A percentile compares a stretch with the other conserved stretches of the same genome.
phyloP scores from a whole-genome alignment of 2,113 vertebrate genomes.

The Odocoileus hemionus region DNA sequence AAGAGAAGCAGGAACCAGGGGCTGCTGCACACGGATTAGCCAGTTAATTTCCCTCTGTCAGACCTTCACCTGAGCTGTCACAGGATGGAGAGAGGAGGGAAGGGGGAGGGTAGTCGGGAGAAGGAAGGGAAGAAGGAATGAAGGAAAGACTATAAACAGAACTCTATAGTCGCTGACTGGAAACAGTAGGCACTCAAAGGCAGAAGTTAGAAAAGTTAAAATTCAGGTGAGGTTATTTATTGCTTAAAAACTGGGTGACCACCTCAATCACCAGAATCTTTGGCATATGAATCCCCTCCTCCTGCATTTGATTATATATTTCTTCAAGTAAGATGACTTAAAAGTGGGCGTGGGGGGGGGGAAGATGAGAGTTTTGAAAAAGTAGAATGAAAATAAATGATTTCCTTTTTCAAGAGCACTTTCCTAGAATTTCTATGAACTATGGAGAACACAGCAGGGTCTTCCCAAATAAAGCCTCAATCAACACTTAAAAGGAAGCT shows the following conservation, averaged over 20 bases:
- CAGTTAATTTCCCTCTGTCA: constrained; percentile 39
- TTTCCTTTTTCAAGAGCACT: neutral
- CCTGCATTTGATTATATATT: neutral
- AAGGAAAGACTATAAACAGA: neutral
- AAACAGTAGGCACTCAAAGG: neutral
- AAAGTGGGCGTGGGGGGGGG: neutral
- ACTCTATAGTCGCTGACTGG: neutral
- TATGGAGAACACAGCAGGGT: neutral
- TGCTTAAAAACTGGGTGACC: neutral
- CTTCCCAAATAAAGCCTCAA: constrained; percentile 23
- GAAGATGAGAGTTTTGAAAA: neutral
- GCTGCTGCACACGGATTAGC: constrained; percentile 20
- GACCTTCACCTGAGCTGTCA: constrained; percentile 7
- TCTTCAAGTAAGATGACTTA: neutral
- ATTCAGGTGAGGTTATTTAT: neutral
- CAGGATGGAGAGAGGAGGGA: neutral
- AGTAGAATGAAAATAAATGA: neutral
- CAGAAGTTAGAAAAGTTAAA: neutral
- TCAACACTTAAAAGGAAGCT: neutral
- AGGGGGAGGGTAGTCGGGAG: too few species aligned
- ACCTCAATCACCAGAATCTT: neutral
- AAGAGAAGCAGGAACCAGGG: neutral
- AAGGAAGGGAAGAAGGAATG: neutral
- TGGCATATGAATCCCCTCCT: neutral
- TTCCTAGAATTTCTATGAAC: constrained; percentile 3